Evolutionary conservation across 1,140 invertebrate genomes (phyloP), one percentile per base, ranked within the genome.

Genomic region (Drosophila bipectinata): DNA sequence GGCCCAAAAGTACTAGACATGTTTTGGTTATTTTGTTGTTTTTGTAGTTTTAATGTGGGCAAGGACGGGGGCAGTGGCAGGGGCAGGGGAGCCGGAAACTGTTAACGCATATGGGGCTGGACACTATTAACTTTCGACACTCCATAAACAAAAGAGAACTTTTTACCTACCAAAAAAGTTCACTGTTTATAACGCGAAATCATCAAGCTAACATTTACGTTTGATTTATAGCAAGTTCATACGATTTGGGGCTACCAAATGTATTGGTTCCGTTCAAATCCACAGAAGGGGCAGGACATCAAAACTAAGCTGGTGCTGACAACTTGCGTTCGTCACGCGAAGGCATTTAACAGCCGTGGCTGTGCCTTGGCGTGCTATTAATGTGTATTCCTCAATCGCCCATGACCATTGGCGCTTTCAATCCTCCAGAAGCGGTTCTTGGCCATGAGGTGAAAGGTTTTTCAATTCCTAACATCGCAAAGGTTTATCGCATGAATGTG

Each of bases 101-200:
- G 68, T 81, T 87, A 82, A 88, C 69, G 77, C 61, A 87, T 76
- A 47, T 58, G 53, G 60, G 34, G 53, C 34, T 72, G 82, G 75
- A 82, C 83, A 76, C 78, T 88, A 87, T 87, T 87, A 88, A 72
- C 71, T 72, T 54, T 68, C 53, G 66, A 61, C 72, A 54, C 71
- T 61, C 72, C 56, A 82, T 59, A 88, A 82, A 79, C 79, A 87
- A 76, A 81, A 73, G 37, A 67, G 53, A 71, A 77, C 39, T 59
- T 73, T 71, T 52, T 47, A 69, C 56, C 34, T 62, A 58, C 37
- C n/a, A n/a, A 72, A 59, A 51, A 72, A 71, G 66, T 57, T 64
- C 9, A 32, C 79, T 87, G 84, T 87, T 87, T 87, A 79, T 88
- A 87, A 88, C 83, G 84, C 83, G 72, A 87, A 88, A 87, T 87